Percentiles rank a stretch among this genome's conserved stretches.
Evolutionary conservation across 2,797 vertebrate species (phyloP).

Genomic region (Picus viridis): DNA sequence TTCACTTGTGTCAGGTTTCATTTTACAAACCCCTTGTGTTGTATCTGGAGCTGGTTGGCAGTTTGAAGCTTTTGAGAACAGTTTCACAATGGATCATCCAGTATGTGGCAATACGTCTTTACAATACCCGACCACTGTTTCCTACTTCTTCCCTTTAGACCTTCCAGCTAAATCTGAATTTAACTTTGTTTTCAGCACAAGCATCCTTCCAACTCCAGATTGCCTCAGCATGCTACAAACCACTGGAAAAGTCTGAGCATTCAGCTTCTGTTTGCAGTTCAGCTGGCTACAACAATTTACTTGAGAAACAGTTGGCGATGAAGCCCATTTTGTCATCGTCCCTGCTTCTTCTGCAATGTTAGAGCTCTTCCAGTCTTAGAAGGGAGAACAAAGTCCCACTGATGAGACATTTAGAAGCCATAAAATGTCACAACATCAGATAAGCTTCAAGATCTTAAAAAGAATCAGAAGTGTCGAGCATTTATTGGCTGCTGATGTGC

Average conservation of each 20-base stretch:
- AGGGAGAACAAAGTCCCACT: slow-evolving; percentile 9
- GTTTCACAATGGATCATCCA: slow-evolving; percentile 15
- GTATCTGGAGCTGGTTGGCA: not conserved
- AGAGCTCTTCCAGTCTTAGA: slow-evolving; percentile 26
- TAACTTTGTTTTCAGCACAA: not conserved
- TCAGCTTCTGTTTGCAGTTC: slow-evolving; percentile 1
- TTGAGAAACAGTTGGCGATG: slow-evolving; percentile 25
- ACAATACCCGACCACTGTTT: not conserved
- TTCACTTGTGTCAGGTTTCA: not conserved
- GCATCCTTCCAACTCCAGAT: not conserved
- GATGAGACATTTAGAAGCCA: slow-evolving; percentile 33
- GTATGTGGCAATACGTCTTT: not conserved
- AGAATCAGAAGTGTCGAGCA: not conserved
- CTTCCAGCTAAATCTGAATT: slow-evolving; percentile 13
- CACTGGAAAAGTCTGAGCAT: not conserved
- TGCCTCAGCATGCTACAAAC: not conserved
- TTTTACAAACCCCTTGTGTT: not conserved
- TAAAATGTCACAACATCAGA: slow-evolving; percentile 53
- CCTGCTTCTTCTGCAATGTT: not conserved
- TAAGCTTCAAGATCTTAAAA: slow-evolving; percentile 31
- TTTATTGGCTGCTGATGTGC: slow-evolving; percentile 12
- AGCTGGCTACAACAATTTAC: not conserved
- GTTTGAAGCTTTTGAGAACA: slow-evolving; percentile 35
- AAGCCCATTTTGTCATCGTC: slow-evolving; percentile 20
- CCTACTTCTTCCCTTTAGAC: not conserved